These are phyloP conservation scores for Antrozous pallidus DNA, from an alignment of 2,797 vertebrate genomes.

Conservation along the genomic window DNA sequence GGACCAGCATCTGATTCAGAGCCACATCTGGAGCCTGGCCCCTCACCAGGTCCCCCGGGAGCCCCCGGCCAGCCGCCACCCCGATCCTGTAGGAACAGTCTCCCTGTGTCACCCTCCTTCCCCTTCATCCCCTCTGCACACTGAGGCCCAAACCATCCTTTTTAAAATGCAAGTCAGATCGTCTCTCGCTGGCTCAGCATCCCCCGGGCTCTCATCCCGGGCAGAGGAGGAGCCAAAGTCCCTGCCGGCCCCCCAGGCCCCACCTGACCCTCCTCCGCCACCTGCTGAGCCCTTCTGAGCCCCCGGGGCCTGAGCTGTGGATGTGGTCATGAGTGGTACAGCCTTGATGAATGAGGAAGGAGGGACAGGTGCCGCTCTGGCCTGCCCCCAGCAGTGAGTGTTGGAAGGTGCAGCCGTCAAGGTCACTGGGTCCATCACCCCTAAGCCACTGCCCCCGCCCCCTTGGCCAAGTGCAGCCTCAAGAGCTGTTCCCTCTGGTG, in stretches of 20 bases:
- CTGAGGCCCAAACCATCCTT: neutral
- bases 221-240: neutral
- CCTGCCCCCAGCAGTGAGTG: too few species aligned
- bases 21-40: neutral
- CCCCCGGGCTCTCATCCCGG: neutral
- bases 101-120: neutral
- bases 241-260: neutral
- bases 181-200: neutral
- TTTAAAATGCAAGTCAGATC: neutral
- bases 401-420: too few species aligned
- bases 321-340: neutral
- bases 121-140: neutral
- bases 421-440: too few species aligned
- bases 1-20: neutral
- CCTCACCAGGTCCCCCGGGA: neutral
- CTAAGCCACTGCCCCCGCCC: too few species aligned
- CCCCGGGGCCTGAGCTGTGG: neutral
- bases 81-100: neutral
- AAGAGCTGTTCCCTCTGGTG: neutral
- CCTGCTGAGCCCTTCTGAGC: neutral
- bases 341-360: neutral
- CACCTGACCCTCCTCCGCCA: too few species aligned
- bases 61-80: neutral
- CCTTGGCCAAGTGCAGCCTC: neutral
- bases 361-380: neutral